phyloP scores from a whole-genome alignment of 30 jellyfish, hydroid and myxozoan species.

The Aurelia sp. region DNA sequence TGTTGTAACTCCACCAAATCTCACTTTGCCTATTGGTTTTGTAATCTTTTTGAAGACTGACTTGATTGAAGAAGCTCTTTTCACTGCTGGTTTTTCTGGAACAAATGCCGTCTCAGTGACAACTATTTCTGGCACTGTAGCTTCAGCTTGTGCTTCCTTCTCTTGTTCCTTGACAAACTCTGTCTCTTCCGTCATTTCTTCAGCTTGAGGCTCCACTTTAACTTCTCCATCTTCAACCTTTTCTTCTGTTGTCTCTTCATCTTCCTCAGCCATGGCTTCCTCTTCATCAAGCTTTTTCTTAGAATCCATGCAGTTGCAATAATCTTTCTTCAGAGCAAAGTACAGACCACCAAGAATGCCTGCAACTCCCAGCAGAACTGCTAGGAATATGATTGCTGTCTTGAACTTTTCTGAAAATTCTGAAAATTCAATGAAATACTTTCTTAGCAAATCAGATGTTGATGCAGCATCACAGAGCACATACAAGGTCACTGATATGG shows the following conservation, averaged over 20 bases:
- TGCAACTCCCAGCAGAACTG: slow-evolving; percentile 48
- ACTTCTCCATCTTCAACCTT: neutral
- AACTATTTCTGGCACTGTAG: slow-evolving; percentile 51
- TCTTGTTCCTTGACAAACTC: neutral
- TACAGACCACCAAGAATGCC: slow-evolving; percentile 68
- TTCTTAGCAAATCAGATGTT: no score
- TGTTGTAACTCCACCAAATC: slow-evolving; percentile 85
- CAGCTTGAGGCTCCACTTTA: slow-evolving; percentile 3
- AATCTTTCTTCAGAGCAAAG: slow-evolving; percentile 73
- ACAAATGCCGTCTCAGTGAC: slow-evolving; percentile 79
- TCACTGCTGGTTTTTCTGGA: slow-evolving; percentile 54
- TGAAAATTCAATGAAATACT: neutral
- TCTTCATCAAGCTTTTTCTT: slow-evolving; percentile 76
- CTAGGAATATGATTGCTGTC: slow-evolving; percentile 85
- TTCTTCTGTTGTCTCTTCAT: slow-evolving; percentile 45
- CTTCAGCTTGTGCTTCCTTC: slow-evolving; percentile 22
- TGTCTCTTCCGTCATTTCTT: neutral
- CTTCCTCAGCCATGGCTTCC: slow-evolving; percentile 70
- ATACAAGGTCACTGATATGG: no score
- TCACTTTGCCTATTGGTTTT: slow-evolving; percentile 84
- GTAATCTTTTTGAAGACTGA: slow-evolving; percentile 85
- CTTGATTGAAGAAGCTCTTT: slow-evolving; percentile 61
- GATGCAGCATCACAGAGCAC: no score
- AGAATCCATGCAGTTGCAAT: slow-evolving; percentile 69
- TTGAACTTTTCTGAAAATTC: slow-evolving; percentile 64